Evolutionary conservation across 2,797 vertebrate species (phyloP), one percentile per base, ranked within the genome.

Genomic region (Lepidocolaptes lacrymiger): DNA sequence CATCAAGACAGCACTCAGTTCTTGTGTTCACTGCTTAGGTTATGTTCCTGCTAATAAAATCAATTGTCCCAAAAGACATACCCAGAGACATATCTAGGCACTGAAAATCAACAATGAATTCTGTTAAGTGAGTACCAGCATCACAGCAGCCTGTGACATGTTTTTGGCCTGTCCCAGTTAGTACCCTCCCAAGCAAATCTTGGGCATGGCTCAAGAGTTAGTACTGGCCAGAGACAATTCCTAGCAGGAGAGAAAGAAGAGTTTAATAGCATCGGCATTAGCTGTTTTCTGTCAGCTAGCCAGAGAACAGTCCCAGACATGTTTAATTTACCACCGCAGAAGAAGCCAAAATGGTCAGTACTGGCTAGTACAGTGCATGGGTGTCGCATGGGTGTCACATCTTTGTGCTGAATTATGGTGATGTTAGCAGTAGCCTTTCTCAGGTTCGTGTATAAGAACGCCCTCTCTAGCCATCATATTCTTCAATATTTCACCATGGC

Each of bases 211-310:
- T 92, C 34, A 4, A 59, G 52, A 82, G 28, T 85, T 73, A 91
- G 36, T 37, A 44, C 16, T 41, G 55, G 44, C 72, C 61, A 71
- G 56, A 68, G 44, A 77, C 49, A 23, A 19, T 77, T 95, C 52
- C 34, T 85, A 83, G 61, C 12, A 24, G 44, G 78, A 95, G 49
- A 84, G 48, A 90, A 78, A 84, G 67, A 67, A 39, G 71, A 78
- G 28, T 79, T 90, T 94, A 88, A 88, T 39, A 84, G 64, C 55
- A 73, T 63, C 81, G 32, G 52, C 77, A 76, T 91, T 94, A 96
- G 88, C 63, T 69, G 55, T 41, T 95, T 49, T 41, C 48, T 96
- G 73, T 79, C 90, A 95, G 48, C 43, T 85, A 63, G 85, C 91
- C 93, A 94, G 76, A 82, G 48, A 91, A 61, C 58, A 86, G 62